Conservation (phyloP, 2,888 invertebrate species). For the Latrodectus elegans region DNA sequence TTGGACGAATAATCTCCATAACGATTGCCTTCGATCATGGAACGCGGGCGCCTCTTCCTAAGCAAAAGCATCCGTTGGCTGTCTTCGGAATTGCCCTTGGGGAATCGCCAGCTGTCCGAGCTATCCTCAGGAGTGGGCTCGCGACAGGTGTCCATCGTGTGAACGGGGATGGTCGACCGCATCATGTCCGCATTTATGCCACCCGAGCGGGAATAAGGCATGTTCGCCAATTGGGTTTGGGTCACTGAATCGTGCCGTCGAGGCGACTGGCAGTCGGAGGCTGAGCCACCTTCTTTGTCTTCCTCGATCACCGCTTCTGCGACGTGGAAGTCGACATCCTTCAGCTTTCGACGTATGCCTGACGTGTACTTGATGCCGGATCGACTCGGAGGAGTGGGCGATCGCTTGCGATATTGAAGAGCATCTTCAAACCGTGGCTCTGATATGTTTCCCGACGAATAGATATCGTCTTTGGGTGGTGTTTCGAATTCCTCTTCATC, state of each 20-base stretch:
- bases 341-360: constrained; percentile 42
- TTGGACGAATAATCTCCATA: constrained; percentile 8
- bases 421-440: constrained; percentile 43
- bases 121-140: constrained; percentile 65
- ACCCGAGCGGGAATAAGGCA: constrained; percentile 21
- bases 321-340: constrained; percentile 60
- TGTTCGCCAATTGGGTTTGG: constrained; percentile 29
- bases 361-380: constrained; percentile 40
- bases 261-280: constrained; percentile 45
- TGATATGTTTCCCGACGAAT: constrained; percentile 41
- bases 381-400: constrained; percentile 47
- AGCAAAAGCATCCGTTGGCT: constrained; percentile 23
- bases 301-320: constrained; percentile 61
- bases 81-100: constrained; percentile 47
- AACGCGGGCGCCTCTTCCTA: constrained; percentile 56
- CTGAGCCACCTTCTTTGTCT: constrained; percentile 59
- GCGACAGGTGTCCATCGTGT: constrained; percentile 54
- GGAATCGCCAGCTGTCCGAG: constrained; percentile 62
- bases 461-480: constrained; percentile 52
- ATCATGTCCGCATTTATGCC: constrained; percentile 32
- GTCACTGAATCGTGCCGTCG: constrained; percentile 56
- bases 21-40: constrained; percentile 63
- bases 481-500: constrained; percentile 65
- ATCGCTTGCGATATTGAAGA: constrained; percentile 41
- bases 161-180: constrained; percentile 58